These are phyloP conservation scores for Phengaris alcon DNA, from an alignment of 2,888 invertebrate genomes.

Conservation along the genomic window DNA sequence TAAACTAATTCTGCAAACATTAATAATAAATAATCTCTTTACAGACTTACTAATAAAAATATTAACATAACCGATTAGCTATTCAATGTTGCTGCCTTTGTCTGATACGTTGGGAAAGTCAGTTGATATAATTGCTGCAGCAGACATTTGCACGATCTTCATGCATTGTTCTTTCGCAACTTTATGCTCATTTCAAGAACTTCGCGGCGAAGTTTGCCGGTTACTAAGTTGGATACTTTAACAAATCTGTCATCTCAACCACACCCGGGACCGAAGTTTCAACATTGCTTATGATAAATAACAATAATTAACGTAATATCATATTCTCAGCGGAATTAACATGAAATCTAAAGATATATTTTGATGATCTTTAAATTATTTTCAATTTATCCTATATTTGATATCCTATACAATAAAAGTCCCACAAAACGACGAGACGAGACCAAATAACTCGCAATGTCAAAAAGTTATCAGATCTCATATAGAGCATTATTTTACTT, in stretches of 20 bases:
- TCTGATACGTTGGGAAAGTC: too few relatives aligned
- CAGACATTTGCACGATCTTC: slow-evolving; percentile 20
- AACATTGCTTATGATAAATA: neutral
- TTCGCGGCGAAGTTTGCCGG: slow-evolving; percentile 5
- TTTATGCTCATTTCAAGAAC: slow-evolving; percentile 10
- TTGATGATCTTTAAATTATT: neutral
- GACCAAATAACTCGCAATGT: too few relatives aligned
- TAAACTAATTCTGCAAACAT: neutral
- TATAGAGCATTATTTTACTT: too few relatives aligned
- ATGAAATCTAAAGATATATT: neutral
- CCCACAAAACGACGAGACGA: too few relatives aligned
- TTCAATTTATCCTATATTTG: neutral
- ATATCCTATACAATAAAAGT: too few relatives aligned
- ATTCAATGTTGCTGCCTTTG: too few relatives aligned
- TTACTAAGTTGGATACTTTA: slow-evolving; percentile 22
- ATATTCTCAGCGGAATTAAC: neutral
- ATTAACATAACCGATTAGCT: too few relatives aligned
- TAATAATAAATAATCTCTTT: neutral
- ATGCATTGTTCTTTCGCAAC: slow-evolving; percentile 7
- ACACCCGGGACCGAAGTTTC: neutral
- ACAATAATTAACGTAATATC: neutral
- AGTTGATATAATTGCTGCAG: neutral
- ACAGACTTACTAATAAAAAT: too few relatives aligned
- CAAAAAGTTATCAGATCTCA: too few relatives aligned
- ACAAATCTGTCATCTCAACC: slow-evolving; percentile 25